These are phyloP conservation scores for Tragelaphus scriptus DNA, from an alignment of 2,113 vertebrate species.

Conservation along the genomic window DNA sequence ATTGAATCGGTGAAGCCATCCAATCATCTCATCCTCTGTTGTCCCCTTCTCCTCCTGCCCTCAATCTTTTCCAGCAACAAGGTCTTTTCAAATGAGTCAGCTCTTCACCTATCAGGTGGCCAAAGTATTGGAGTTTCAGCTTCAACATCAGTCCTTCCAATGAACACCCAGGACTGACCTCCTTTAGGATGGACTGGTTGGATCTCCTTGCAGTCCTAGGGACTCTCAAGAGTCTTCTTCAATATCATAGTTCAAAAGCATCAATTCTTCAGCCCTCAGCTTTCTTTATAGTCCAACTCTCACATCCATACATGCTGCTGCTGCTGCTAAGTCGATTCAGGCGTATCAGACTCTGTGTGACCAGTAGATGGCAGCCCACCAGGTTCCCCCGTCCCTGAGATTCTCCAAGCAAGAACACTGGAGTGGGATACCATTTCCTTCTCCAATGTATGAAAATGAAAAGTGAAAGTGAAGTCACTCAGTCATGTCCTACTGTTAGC, in stretches of 20 bases:
- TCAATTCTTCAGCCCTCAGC: accelerated
- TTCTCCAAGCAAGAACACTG: no score
- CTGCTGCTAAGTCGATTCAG: no score
- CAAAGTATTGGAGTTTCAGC: not conserved
- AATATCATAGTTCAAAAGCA: not conserved
- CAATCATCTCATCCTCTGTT: not conserved
- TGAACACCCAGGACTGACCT: not conserved
- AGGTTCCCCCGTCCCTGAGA: accelerated
- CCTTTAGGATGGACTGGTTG: not conserved
- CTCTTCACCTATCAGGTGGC: accelerated
- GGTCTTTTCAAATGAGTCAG: not conserved
- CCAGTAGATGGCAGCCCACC: no score
- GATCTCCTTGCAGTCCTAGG: not conserved
- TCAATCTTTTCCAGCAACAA: not conserved
- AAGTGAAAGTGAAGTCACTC: no score
- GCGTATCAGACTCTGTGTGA: no score
- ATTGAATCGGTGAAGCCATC: not conserved
- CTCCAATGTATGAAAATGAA: no score
- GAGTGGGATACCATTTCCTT: no score
- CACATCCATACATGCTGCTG: not conserved
- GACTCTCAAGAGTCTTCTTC: not conserved
- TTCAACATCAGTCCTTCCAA: not conserved
- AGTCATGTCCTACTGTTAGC: no score
- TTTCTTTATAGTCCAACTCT: not conserved
- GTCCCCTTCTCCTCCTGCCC: not conserved